These are phyloP conservation scores for Australoheros scitulus DNA, from an alignment of 2,113 vertebrate genomes.

Conservation along the genomic window DNA sequence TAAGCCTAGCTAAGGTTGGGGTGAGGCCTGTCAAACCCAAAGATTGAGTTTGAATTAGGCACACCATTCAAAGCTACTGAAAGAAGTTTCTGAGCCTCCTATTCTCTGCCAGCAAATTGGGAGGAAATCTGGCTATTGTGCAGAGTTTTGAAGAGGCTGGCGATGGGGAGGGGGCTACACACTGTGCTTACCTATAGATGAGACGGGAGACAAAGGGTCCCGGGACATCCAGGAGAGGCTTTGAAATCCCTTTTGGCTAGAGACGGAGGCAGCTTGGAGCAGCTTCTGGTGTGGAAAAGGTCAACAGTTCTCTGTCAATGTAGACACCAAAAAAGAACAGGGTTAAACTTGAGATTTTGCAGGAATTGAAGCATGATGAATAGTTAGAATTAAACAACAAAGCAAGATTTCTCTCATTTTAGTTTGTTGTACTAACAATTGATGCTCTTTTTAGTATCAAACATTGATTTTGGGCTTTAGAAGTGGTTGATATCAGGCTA, in stretches of 20 bases:
- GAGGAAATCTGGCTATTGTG: constrained; percentile 92
- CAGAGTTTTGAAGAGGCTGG: constrained; percentile 83
- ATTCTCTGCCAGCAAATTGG: constrained; percentile 88
- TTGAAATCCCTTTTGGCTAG: constrained; percentile 74
- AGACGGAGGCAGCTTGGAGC: constrained; percentile 59
- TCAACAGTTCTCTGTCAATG: constrained; percentile 56
- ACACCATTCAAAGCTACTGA: constrained; percentile 88
- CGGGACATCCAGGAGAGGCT: constrained; percentile 77
- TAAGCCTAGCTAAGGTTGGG: constrained; percentile 86
- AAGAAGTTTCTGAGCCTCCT: constrained; percentile 87
- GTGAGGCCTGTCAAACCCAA: constrained; percentile 84
- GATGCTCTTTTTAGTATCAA: not conserved
- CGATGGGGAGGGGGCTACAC: constrained; percentile 66
- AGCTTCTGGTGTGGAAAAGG: constrained; percentile 59
- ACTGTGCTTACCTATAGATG: constrained; percentile 87
- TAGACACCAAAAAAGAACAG: constrained; percentile 19
- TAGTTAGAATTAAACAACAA: not conserved
- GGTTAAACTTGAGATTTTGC: constrained; percentile 34
- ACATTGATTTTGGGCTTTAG: not conserved
- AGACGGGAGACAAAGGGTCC: constrained; percentile 78
- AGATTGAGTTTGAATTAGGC: constrained; percentile 92
- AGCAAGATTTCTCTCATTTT: not conserved
- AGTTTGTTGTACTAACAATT: not conserved
- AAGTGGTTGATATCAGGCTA: not conserved
- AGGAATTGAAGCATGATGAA: not conserved